Evolutionary conservation across 2,113 vertebrate genomes (phyloP).

Genomic region (Silurus asotus): DNA sequence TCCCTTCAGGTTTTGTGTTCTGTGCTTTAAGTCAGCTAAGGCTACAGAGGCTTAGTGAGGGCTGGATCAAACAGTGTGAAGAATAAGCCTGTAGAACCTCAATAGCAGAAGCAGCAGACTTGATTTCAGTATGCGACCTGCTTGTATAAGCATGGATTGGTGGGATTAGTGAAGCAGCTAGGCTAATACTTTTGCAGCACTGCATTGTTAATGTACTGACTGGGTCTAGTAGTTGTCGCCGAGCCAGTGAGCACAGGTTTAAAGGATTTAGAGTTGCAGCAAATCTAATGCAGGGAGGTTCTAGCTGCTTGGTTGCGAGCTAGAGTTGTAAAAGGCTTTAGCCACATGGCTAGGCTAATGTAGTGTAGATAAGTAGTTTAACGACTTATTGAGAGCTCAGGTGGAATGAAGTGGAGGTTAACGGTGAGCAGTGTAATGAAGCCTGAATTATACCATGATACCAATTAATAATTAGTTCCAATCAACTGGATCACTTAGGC

Average conservation of each 20-base stretch:
- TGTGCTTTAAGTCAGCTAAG: neutral
- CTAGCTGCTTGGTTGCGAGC: neutral
- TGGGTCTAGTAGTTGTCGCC: neutral
- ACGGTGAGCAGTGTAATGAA: conserved; percentile 19
- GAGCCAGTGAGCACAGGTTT: neutral
- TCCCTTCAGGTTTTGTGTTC: neutral
- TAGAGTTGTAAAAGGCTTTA: neutral
- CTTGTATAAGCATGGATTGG: conserved; percentile 34
- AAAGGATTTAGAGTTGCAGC: conserved; percentile 3
- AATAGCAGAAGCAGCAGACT: conserved; percentile 6
- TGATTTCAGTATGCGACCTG: conserved; percentile 11
- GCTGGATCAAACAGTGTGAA: conserved; percentile 21
- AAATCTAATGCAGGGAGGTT: neutral
- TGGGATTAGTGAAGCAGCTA: conserved; percentile 35
- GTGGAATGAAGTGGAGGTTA: conserved; percentile 21
- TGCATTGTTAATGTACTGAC: conserved; percentile 25
- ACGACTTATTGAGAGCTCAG: conserved; percentile 2
- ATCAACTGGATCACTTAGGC: neutral
- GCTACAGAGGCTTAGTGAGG: conserved; percentile 10
- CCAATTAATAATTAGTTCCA: conserved; percentile 28
- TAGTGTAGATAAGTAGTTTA: neutral
- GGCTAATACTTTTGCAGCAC: conserved; percentile 22
- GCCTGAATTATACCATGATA: conserved; percentile 1
- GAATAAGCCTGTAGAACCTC: conserved; percentile 15
- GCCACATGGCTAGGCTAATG: conserved; percentile 11